A percentile compares a stretch with the other conserved stretches of the same genome.
phyloP scores from a whole-genome alignment of 2,797 vertebrate genomes.

The Sciurus carolinensis region DNA sequence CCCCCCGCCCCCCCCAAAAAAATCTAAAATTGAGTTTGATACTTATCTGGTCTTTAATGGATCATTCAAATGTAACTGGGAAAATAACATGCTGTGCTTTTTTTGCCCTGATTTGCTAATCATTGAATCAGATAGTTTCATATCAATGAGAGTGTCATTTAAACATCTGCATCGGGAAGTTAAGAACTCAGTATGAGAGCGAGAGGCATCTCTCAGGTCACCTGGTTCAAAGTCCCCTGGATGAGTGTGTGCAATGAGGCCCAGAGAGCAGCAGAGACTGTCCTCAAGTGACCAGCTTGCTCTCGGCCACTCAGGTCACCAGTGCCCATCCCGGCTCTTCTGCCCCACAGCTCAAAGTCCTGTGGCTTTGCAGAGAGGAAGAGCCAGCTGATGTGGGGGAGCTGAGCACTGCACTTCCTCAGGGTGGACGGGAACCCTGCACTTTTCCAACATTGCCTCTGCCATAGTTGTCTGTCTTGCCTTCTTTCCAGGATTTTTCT shows the following conservation, averaged over 20 bases:
- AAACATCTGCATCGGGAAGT: background rate
- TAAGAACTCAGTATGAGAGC: background rate
- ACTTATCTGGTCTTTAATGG: background rate
- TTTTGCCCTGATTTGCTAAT: background rate
- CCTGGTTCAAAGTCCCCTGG: no score
- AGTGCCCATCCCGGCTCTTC: rapidly evolving
- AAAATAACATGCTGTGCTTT: background rate
- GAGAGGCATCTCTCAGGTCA: background rate
- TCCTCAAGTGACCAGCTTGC: background rate
- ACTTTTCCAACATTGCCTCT: no score
- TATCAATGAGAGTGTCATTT: background rate
- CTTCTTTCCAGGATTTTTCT: background rate
- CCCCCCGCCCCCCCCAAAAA: background rate
- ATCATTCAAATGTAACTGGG: background rate
- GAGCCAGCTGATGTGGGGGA: background rate
- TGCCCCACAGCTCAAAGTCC: background rate
- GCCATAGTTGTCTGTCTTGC: rapidly evolving
- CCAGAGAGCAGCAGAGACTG: background rate
- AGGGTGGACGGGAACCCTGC: rapidly evolving
- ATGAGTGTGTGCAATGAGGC: background rate
- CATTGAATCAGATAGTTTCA: background rate
- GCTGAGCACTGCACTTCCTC: background rate
- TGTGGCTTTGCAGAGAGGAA: background rate
- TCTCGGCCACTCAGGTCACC: rapidly evolving
- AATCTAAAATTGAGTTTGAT: background rate